Base-by-base conservation (phyloP, 1,140 invertebrate genomes). In the Sesamia nonagrioides region DNA sequence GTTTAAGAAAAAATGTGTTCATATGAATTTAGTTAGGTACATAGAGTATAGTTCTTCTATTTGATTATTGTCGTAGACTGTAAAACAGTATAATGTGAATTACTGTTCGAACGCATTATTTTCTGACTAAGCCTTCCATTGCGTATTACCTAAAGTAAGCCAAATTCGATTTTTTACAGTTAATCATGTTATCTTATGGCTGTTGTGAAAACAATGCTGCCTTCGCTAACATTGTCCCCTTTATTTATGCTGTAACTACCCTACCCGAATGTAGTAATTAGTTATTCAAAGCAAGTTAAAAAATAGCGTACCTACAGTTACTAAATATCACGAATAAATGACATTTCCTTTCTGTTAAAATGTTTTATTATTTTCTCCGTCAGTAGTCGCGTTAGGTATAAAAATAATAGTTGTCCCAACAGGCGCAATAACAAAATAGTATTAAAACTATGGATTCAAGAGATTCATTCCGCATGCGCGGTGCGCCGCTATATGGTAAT, bases 1-100 rank as follows among this genome's bases (percentile, higher is more conserved):
- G 37, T 61, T 85, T 89, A 93, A 92, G 91, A 87, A 91, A 91
- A 90, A 91, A 94, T 93, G 92, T 94, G 92, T 94, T 94, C 92
- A 94, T 94, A 92, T 93, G 86, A 93, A 91, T 93, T 93, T 94
- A 92, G 91, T 92, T 92, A 90, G 89, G 88, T 86, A 89, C 82
- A 86, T 92, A 92, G 87, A 88, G 52, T 87, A 89, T 90, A 91
- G 84, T 86, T 86, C 84, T 82, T 92, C 82, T 86, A 86, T 86
- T 89, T 84, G 76, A 83, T 82, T 88, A 89, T 84, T 84, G 77
- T 82, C 79, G 77, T 91, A 90, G 86, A 89, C 88, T 92, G 91
- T 91, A 87, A 88, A 90, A 92, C 91, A 93, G 92, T 92, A 86
- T 88, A 87, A 91, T 88, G 88, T 82, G 66, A 83, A 80, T 72